Conservation (phyloP, 2,797 vertebrate genomes). For the Helostoma temminkii region DNA sequence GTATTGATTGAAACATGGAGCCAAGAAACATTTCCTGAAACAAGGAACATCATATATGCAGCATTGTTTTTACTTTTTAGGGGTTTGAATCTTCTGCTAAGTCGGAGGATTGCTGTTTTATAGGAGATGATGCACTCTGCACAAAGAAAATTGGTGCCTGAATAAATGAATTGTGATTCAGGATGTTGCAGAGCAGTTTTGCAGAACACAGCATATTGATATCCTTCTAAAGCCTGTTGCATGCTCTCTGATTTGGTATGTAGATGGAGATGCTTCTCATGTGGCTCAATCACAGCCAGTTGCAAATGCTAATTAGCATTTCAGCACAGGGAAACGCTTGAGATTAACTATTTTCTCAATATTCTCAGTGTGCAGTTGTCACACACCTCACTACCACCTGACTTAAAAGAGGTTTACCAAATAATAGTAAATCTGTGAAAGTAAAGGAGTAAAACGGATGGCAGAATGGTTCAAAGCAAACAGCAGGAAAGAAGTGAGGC, state of each 20-base stretch:
- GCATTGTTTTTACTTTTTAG: neutral
- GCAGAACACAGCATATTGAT: constrained; percentile 30
- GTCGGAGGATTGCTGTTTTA: constrained; percentile 9
- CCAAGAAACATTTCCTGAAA: constrained; percentile 12
- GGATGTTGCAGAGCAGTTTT: neutral
- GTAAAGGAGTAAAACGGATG: constrained; percentile 29
- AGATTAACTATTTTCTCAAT: constrained; percentile 66
- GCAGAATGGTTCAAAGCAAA: constrained; percentile 45
- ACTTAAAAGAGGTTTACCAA: constrained; percentile 35
- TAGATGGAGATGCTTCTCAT: constrained; percentile 54
- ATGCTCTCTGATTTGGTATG: constrained; percentile 61
- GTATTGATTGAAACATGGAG: constrained; percentile 43
- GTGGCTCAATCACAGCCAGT: constrained; percentile 59
- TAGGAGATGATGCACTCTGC: neutral
- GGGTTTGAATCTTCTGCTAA: neutral
- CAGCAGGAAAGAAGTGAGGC: constrained; percentile 23
- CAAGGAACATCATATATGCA: constrained; percentile 6
- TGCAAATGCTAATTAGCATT: constrained; percentile 75
- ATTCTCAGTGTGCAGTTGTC: constrained; percentile 24
- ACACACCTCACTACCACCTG: constrained; percentile 22
- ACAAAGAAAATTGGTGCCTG: constrained; percentile 6
- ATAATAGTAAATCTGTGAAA: constrained; percentile 44
- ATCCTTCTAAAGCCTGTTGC: constrained; percentile 61
- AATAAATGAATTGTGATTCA: no score
- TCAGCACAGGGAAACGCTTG: constrained; percentile 60